Conservation (phyloP, 1,140 invertebrate species). For the Galleria mellonella region DNA sequence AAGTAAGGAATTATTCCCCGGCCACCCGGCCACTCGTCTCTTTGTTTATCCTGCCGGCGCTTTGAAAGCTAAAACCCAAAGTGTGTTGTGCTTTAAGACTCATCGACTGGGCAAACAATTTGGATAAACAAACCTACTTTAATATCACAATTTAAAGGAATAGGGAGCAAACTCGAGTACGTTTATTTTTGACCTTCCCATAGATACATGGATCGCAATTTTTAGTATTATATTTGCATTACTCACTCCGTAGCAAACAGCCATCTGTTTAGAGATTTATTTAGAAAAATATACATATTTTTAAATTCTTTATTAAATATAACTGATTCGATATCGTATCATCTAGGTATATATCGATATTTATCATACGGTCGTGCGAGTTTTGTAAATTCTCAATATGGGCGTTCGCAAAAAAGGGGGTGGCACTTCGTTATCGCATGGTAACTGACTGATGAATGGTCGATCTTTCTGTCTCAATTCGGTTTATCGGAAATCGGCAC, state of each 20-base stretch:
- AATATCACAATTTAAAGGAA: constrained; percentile 63
- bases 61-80: constrained; percentile 72
- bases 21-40: constrained; percentile 44
- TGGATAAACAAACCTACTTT: constrained; percentile 52
- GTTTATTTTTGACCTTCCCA: constrained; percentile 43
- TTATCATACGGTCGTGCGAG: constrained; percentile 33
- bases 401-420: constrained; percentile 39
- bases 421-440: constrained; percentile 41
- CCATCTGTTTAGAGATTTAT: too few relatives aligned
- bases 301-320: too few relatives aligned
- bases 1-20: constrained; percentile 44
- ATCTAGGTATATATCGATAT: constrained; percentile 7
- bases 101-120: constrained; percentile 57
- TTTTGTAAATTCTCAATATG: constrained; percentile 43
- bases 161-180: constrained; percentile 51
- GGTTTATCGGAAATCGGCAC: constrained; percentile 59
- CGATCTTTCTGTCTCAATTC: constrained; percentile 57
- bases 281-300: too few relatives aligned
- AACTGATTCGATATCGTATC: too few relatives aligned
- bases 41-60: constrained; percentile 54
- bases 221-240: constrained; percentile 3
- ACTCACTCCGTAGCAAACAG: too few relatives aligned
- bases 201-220: constrained; percentile 24
- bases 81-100: constrained; percentile 64
- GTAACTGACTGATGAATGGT: constrained; percentile 66